phyloP scores from a whole-genome alignment of 2,797 vertebrate species.

The Heteromormyrus szaboi region DNA sequence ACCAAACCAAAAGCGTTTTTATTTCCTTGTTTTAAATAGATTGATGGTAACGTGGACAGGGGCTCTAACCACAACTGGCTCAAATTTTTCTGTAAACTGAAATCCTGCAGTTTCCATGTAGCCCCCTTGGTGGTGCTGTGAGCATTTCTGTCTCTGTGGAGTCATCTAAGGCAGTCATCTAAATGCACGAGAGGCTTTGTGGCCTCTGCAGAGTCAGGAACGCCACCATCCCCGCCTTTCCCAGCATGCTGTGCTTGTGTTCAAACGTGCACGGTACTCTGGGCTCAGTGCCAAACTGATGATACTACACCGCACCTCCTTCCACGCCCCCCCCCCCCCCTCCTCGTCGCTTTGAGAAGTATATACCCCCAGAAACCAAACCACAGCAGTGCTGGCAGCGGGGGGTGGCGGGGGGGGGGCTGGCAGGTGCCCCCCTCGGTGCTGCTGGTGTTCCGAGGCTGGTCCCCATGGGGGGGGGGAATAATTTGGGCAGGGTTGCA shows the following conservation, averaged over 20 bases:
- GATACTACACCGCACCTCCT: not conserved
- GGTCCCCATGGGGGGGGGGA: not conserved
- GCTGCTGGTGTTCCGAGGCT: not conserved
- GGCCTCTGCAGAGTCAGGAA: not conserved
- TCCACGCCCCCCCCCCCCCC: not conserved
- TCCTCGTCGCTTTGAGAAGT: not conserved
- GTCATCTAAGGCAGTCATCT: not conserved
- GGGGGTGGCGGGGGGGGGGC: not conserved
- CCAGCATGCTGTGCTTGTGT: not conserved
- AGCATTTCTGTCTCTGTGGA: not conserved
- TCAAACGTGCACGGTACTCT: not conserved
- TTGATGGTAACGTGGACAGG: not conserved
- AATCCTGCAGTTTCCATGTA: not conserved
- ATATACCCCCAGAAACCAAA: not conserved
- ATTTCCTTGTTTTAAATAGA: not conserved
- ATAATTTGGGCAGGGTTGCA: not conserved
- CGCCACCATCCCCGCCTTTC: not conserved
- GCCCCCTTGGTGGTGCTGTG: slow-evolving; percentile 9
- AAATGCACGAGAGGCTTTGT: not conserved
- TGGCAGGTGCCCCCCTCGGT: not conserved
- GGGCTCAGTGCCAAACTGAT: not conserved
- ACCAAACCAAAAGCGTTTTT: not conserved
- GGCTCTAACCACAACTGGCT: slow-evolving; percentile 2
- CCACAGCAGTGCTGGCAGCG: not conserved
- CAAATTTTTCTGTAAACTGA: not conserved